Evolutionary conservation across 2,888 invertebrate genomes (phyloP).

Genomic region (Brachynemurus nebulosus): DNA sequence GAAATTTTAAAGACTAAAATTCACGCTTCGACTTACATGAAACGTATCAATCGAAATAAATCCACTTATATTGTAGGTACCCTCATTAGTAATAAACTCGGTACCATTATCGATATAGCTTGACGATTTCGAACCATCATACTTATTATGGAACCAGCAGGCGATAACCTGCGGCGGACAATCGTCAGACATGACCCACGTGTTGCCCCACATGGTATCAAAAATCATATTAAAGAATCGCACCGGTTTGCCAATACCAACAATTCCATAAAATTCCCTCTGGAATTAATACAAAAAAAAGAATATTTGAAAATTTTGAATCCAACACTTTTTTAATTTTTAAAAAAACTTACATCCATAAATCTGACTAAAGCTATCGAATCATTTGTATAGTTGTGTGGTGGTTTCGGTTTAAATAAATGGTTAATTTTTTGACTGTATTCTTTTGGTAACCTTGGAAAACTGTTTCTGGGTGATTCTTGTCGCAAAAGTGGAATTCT

Average conservation of each 20-base stretch:
- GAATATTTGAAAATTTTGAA: too few species aligned
- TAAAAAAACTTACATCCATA: slow-evolving; percentile 28
- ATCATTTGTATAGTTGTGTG: slow-evolving; percentile 24
- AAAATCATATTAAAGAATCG: slow-evolving; percentile 34
- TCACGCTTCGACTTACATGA: slow-evolving; percentile 36
- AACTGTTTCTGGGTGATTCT: slow-evolving; percentile 23
- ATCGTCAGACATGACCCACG: slow-evolving; percentile 33
- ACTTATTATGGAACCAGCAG: slow-evolving; percentile 47
- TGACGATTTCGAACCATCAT: slow-evolving; percentile 49
- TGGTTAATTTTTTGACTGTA: slow-evolving; percentile 6
- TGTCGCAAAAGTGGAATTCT: slow-evolving; percentile 25
- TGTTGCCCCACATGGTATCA: slow-evolving; percentile 35
- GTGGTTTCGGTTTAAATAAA: slow-evolving; percentile 12
- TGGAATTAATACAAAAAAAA: slow-evolving; percentile 24
- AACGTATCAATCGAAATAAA: slow-evolving; percentile 51
- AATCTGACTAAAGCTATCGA: slow-evolving; percentile 29
- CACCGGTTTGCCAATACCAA: slow-evolving; percentile 33
- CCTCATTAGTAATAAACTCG: slow-evolving; percentile 38
- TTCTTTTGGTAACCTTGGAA: slow-evolving; percentile 19
- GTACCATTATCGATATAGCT: slow-evolving; percentile 48
- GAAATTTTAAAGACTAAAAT: slow-evolving; percentile 1
- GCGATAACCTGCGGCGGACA: slow-evolving; percentile 29
- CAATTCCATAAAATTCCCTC: slow-evolving; percentile 35
- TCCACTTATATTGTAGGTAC: slow-evolving; percentile 45
- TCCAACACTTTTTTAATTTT: background rate